A percentile compares a stretch with the other conserved stretches of the same genome.
Evolutionary conservation across 2,113 vertebrate species (phyloP).

Genomic region (Pongo pygmaeus): DNA sequence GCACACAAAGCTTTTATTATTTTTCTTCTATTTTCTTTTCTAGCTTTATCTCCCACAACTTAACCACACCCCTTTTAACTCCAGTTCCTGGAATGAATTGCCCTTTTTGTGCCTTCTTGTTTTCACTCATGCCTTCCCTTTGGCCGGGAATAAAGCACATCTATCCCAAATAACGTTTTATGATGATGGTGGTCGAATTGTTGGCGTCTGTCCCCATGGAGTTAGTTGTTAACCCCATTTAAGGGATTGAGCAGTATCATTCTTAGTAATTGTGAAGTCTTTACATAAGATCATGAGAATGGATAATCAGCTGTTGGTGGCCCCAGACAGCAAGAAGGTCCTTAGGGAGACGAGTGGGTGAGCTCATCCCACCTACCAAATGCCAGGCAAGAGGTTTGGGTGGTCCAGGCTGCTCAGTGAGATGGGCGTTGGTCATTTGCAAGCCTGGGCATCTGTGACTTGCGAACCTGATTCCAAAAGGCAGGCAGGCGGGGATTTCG

Average conservation of each 20-base stretch:
- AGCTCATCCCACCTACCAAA: neutral
- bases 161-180: neutral
- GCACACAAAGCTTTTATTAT: neutral
- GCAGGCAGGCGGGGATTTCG: neutral
- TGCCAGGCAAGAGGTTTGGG: neutral
- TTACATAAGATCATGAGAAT: neutral
- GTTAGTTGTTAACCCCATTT: neutral
- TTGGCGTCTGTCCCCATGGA: neutral
- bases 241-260: neutral
- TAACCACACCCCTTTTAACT: neutral
- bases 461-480: constrained; percentile 20
- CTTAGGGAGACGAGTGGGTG: neutral
- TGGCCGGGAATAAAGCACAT: neutral
- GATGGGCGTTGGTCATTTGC: neutral
- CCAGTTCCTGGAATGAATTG: neutral
- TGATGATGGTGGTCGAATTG: neutral
- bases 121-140: neutral
- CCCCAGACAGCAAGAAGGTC: neutral
- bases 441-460: neutral
- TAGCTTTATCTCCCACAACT: neutral
- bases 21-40: neutral
- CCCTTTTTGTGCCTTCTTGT: neutral
- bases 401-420: neutral
- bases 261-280: neutral
- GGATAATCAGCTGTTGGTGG: neutral